Percentiles rank a stretch among this genome's conserved stretches.
phyloP scores from a whole-genome alignment of 2,113 vertebrate species.

The Pyrgilauda ruficollis region DNA sequence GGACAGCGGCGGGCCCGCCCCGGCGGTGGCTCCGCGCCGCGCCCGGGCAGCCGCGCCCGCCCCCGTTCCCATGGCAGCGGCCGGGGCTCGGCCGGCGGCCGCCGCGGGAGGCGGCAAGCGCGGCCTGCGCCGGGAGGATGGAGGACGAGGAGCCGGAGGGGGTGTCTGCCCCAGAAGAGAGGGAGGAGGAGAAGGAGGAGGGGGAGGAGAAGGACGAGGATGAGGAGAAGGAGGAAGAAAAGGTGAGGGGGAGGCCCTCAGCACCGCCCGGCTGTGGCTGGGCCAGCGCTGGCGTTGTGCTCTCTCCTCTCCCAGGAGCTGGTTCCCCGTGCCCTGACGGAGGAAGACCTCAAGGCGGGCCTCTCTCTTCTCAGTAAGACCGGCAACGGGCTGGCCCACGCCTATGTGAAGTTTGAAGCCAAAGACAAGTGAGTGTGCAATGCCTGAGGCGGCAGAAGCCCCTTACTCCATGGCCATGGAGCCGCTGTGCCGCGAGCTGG shows the following conservation, averaged over 20 bases:
- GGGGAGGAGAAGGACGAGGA: not conserved
- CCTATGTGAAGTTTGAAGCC: slow-evolving; percentile 85
- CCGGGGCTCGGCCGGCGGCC: not conserved
- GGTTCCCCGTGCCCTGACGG: slow-evolving; percentile 65
- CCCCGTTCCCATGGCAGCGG: not conserved
- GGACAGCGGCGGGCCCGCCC: not conserved
- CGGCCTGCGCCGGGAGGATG: slow-evolving; percentile 29
- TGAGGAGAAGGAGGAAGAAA: not conserved
- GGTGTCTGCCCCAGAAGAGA: too few relatives aligned
- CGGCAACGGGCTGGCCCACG: slow-evolving; percentile 82
- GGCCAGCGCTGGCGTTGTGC: not conserved
- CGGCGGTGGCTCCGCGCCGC: too few relatives aligned
- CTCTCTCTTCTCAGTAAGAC: slow-evolving; percentile 86
- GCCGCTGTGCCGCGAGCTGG: fast-evolving
- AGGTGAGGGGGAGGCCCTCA: not conserved
- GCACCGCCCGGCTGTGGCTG: too few relatives aligned
- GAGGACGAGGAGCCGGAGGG: slow-evolving; percentile 51
- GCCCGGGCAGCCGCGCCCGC: not conserved
- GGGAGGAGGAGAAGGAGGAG: not conserved
- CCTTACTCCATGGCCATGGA: fast-evolving
- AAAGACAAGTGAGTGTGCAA: slow-evolving; percentile 77
- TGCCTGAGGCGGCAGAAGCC: not conserved
- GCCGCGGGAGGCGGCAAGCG: not conserved
- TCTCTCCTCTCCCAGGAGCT: slow-evolving; percentile 38
- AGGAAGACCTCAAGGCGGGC: slow-evolving; percentile 75